Base-by-base conservation (phyloP, 1,140 invertebrate genomes). In the Tetragonula clypearis region DNA sequence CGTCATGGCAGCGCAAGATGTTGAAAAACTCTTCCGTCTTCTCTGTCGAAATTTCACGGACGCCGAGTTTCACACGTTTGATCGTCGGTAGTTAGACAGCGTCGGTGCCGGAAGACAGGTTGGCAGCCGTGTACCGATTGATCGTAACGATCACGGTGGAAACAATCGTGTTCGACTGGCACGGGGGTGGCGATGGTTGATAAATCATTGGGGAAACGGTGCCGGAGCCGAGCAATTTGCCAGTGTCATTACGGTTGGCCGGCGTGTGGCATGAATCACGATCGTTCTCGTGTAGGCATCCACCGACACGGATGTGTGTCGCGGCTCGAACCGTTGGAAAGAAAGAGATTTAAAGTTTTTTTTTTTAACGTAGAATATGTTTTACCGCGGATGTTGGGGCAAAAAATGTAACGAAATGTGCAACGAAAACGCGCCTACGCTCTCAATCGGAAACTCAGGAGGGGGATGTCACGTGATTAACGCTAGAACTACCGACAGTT, bases 141-240 rank as follows among this genome's bases (percentile, higher is more conserved):
- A 84, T 84, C 19, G 76, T 17, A 6, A 58, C 35, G 53, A 84
- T 72, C 82, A 68, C 56, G 14, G 19, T 58, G 30, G 56, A 55
- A 83, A 84, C 65, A 85, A 81, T 81, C 53, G 79, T 71, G 71
- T 80, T 84, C 71, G 82, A 78, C 86, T 62, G 75, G 82, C 79
- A 49, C 41, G 41, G 88, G 72, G 72, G 79, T 88, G 84, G 80
- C 82, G 82, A 88, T 86, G 71, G 35, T 66, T 76, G 87, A 89
- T 89, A 88, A 89, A 89, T 89, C 84, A 88, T 88, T 78, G 58
- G 73, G 65, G 65, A 77, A 88, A 85, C 71, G 68, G 77, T 83
- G 62, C 87, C 72, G 76, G 75, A 81, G 87, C 66, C 41, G 79
- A 81, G 88, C 84, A 89, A 89, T 89, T 89, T 89, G 84, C 88